These are phyloP conservation scores for Nineta flava DNA, from an alignment of 2,888 invertebrate genomes.

Conservation along the genomic window DNA sequence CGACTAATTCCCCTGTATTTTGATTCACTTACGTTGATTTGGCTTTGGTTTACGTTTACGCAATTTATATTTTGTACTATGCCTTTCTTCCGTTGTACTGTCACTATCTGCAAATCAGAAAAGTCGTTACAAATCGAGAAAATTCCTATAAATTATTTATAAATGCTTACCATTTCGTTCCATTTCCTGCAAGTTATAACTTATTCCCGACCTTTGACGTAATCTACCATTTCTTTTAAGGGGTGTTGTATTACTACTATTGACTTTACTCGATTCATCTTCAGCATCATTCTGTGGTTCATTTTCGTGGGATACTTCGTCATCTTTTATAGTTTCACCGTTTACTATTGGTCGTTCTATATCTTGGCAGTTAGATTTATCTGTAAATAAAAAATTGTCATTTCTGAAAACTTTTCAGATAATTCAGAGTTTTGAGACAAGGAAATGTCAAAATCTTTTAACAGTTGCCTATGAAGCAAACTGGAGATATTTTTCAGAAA, in stretches of 20 bases:
- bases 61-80: slow-evolving; percentile 17
- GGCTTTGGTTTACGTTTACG: slow-evolving; percentile 7
- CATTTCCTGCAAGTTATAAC: not conserved
- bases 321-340: not conserved
- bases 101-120: slow-evolving; percentile 15
- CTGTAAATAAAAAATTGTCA: too few relatives aligned
- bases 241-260: not conserved
- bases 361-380: too few relatives aligned
- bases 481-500: too few relatives aligned
- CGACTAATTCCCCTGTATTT: too few relatives aligned
- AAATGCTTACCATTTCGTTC: slow-evolving; percentile 1
- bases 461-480: too few relatives aligned
- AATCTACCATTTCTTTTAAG: not conserved
- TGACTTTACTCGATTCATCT: not conserved
- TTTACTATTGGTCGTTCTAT: not conserved
- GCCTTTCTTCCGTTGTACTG: slow-evolving; percentile 22
- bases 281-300: slow-evolving; percentile 1
- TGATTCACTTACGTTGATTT: not conserved
- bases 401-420: too few relatives aligned
- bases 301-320: not conserved
- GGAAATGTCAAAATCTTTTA: too few relatives aligned
- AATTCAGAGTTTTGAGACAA: too few relatives aligned
- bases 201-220: not conserved
- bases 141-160: not conserved
- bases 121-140: not conserved